These are phyloP conservation scores for Drosophila seclusa DNA, from an alignment of 2,888 invertebrate genomes.

Conservation along the genomic window DNA sequence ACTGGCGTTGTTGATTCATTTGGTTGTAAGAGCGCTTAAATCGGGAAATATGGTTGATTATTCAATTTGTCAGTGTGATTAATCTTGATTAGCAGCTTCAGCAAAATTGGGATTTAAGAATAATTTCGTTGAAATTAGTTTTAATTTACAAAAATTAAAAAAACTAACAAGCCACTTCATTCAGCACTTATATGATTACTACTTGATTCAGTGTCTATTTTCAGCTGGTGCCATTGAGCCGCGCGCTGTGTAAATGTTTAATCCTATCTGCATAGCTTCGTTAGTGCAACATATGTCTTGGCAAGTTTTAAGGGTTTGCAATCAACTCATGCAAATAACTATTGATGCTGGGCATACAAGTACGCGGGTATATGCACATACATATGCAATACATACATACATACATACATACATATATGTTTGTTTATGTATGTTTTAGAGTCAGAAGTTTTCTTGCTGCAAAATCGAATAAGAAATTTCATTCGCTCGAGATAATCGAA, in stretches of 20 bases:
- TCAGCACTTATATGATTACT: background rate
- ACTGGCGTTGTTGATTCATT: constrained; percentile 1
- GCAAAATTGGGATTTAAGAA: background rate
- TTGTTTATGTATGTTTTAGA: constrained; percentile 7
- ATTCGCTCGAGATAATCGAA: constrained; percentile 79
- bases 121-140: background rate
- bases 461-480: constrained; percentile 80
- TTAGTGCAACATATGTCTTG: constrained; percentile 53
- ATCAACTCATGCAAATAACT: constrained; percentile 77
- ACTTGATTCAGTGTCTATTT: background rate
- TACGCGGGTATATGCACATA: background rate
- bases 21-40: background rate
- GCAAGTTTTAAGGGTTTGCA: constrained; percentile 67
- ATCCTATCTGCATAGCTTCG: constrained; percentile 57
- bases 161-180: background rate
- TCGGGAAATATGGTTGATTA: background rate
- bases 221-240: constrained; percentile 10
- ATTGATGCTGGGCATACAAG: constrained; percentile 34
- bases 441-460: constrained; percentile 40
- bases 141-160: background rate
- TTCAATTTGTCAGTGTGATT: background rate
- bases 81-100: background rate
- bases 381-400: background rate
- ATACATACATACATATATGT: background rate
- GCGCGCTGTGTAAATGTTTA: constrained; percentile 32